Percentiles rank a stretch among this genome's conserved stretches.
Evolutionary conservation across 2,888 invertebrate species (phyloP).

Genomic region (Oegoconia quadripuncta): DNA sequence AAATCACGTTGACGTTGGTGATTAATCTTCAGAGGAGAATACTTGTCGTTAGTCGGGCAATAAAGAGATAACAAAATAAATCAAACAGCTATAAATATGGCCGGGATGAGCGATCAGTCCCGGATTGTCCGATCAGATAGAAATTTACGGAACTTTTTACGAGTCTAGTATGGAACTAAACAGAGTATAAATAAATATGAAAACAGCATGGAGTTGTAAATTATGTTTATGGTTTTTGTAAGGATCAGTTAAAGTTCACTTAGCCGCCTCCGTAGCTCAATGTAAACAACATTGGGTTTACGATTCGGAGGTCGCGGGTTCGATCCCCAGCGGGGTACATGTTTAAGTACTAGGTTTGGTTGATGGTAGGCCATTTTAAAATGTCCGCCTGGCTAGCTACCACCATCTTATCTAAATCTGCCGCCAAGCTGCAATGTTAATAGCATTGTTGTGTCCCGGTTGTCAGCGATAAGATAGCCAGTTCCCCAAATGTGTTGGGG

Average conservation of each 20-base stretch:
- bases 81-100: conserved; percentile 74
- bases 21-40: conserved; percentile 75
- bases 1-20: conserved; percentile 75
- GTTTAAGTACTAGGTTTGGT: too few species aligned
- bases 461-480: too few species aligned
- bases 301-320: too few species aligned
- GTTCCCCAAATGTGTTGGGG: too few species aligned
- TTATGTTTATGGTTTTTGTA: conserved; percentile 60
- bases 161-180: conserved; percentile 56
- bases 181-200: conserved; percentile 63
- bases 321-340: too few species aligned
- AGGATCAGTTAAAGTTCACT: conserved; percentile 41
- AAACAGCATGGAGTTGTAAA: conserved; percentile 61
- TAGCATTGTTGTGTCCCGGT: too few species aligned
- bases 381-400: too few species aligned
- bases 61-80: conserved; percentile 79
- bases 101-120: conserved; percentile 71
- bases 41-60: conserved; percentile 75
- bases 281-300: too few species aligned
- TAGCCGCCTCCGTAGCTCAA: too few species aligned
- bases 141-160: conserved; percentile 71
- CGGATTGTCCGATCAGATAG: conserved; percentile 60
- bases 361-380: too few species aligned
- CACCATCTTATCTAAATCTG: too few species aligned
- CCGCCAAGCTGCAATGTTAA: too few species aligned